Evolutionary conservation across 2,888 invertebrate species (phyloP).

Genomic region (Luperina nickerlii): DNA sequence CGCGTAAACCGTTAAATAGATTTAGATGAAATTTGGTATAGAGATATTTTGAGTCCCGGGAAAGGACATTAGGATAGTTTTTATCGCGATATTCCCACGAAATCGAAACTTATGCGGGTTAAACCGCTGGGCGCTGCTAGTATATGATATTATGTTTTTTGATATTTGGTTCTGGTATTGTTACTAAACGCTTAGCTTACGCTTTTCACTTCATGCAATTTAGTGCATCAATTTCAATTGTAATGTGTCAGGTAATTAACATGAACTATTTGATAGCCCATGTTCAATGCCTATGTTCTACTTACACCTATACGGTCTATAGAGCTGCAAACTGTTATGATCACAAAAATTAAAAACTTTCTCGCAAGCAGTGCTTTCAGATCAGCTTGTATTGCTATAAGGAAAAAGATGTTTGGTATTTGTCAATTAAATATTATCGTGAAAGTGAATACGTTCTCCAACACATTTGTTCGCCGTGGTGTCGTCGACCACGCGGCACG

Average conservation of each 20-base stretch:
- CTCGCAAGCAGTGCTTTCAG: background rate
- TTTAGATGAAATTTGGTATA: no score
- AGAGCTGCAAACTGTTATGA: background rate
- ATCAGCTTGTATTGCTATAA: slow-evolving; percentile 15
- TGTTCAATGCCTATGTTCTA: background rate
- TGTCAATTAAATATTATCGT: slow-evolving; percentile 36
- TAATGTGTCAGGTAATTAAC: background rate
- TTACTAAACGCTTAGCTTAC: background rate
- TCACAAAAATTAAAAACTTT: slow-evolving; percentile 18
- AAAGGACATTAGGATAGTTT: no score
- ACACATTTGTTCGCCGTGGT: slow-evolving; percentile 13
- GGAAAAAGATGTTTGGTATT: slow-evolving; percentile 45
- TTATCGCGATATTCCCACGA: no score
- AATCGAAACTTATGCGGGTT: no score
- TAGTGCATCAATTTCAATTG: background rate
- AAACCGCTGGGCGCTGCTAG: no score
- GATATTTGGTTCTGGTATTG: background rate
- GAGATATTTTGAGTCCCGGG: no score
- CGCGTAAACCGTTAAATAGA: no score
- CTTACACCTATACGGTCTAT: no score
- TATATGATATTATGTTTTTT: no score
- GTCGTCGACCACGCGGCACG: slow-evolving; percentile 19
- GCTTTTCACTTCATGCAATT: background rate
- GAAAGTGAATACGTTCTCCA: slow-evolving; percentile 51
- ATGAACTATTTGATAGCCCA: background rate